These are phyloP conservation scores for Stenoptilia bipunctidactyla DNA, from an alignment of 2,888 invertebrate species.

Conservation along the genomic window DNA sequence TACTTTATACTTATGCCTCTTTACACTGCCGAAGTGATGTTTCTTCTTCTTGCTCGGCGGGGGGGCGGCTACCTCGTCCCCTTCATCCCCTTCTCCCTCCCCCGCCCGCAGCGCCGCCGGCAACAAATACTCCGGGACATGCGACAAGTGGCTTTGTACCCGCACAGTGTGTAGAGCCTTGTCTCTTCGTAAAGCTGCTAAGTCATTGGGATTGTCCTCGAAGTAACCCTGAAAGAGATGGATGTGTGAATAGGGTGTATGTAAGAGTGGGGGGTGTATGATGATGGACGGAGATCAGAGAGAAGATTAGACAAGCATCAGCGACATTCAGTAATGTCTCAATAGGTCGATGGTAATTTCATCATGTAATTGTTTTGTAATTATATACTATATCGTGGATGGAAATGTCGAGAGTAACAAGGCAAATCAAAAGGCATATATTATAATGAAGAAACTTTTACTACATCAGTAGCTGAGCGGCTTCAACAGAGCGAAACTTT, in stretches of 20 bases:
- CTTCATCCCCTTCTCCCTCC: conserved; percentile 53
- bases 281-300: conserved; percentile 32
- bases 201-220: conserved; percentile 90
- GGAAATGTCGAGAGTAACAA: too few relatives aligned
- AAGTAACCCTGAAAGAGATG: conserved; percentile 79
- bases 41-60: conserved; percentile 40
- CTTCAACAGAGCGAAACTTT: too few relatives aligned
- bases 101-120: conserved; percentile 81
- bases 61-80: conserved; percentile 19
- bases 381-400: too few relatives aligned
- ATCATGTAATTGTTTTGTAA: too few relatives aligned
- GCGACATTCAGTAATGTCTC: conserved; percentile 16
- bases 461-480: too few relatives aligned
- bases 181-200: conserved; percentile 87
- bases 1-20: conserved; percentile 58
- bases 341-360: conserved; percentile 1
- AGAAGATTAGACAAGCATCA: conserved; percentile 69
- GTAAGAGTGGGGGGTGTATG: background rate
- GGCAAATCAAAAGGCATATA: too few relatives aligned
- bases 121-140: conserved; percentile 94
- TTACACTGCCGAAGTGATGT: conserved; percentile 43
- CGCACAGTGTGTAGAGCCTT: conserved; percentile 88
- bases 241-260: background rate
- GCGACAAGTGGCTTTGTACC: conserved; percentile 85
- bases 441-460: too few relatives aligned